Evolutionary conservation across 2,113 vertebrate genomes (phyloP), one percentile per base, ranked within the genome.

Genomic region (Scolopax mira): DNA sequence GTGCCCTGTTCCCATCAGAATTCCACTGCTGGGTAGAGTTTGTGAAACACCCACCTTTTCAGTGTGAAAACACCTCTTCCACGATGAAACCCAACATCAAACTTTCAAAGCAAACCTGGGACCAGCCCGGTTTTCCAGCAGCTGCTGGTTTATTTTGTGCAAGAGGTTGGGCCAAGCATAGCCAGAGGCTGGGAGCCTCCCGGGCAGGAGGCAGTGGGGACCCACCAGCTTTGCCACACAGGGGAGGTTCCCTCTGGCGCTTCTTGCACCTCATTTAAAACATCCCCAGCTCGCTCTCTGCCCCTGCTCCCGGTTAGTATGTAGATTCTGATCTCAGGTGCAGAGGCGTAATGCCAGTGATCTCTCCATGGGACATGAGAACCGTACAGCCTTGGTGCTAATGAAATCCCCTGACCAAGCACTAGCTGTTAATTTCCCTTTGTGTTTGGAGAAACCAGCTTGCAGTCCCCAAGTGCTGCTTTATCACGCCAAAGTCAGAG

Each of bases 251-350:
- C 78, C 80, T 72, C 54, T 39, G 83, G 92, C 2, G 0, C 17
- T 75, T 64, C 83, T 84, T 75, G 70, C 49, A 84, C 42, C 55
- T 92, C 30, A 18, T 84, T 80, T 69, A 65, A 84, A 75, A 67
- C 44, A 90, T 12, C 18, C 18, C 25, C 41, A 86, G 28, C 25
- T 86, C 54, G 2, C 37, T 62, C 57, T 60, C 65, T 90, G n/a
- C 60, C 37, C 88, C 75, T 94, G 51, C 52, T 92, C 44, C 57
- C 19, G 24, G 22, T 80, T 74, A 66, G 39, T 9, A 81, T 31
- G 49, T 25, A 96, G 85, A 95, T 88, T 88, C 35, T 19, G 19
- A 90, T 95, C 90, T 90, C 88, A 75, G 57, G 52, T 74, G 71
- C 48, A 90, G 85, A 85, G 85, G 67, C 25, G 0, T 62, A 69